phyloP scores from a whole-genome alignment of 92 coral and sea anemone species.

The Porites lobata region DNA sequence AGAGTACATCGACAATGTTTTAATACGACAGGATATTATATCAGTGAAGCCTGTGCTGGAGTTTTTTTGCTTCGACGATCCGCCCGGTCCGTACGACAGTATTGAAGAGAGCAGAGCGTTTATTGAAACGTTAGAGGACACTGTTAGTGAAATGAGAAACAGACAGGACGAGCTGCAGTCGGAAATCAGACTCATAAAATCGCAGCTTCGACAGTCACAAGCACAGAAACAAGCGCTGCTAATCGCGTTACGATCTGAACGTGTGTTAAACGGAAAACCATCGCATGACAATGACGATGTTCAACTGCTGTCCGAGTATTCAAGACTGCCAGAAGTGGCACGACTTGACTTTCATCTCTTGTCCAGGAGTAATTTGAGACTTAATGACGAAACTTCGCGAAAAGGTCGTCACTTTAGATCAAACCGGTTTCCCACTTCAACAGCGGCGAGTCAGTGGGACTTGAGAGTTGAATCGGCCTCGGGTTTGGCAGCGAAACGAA shows the following conservation, averaged over 20 bases:
- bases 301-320: constrained; percentile 86
- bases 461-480: constrained; percentile 62
- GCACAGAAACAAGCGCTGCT: constrained; percentile 93
- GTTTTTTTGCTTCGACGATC: constrained; percentile 91
- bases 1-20: constrained; percentile 79
- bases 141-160: constrained; percentile 72
- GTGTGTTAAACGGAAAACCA: constrained; percentile 91
- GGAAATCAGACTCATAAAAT: constrained; percentile 77
- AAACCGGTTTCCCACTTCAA: constrained; percentile 67
- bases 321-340: constrained; percentile 87
- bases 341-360: constrained; percentile 78
- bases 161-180: constrained; percentile 72
- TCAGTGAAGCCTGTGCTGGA: constrained; percentile 78
- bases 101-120: constrained; percentile 89
- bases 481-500: constrained; percentile 36
- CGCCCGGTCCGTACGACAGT: constrained; percentile 92
- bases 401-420: constrained; percentile 31
- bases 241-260: constrained; percentile 91
- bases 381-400: constrained; percentile 47
- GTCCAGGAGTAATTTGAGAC: constrained; percentile 54
- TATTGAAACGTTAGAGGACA: constrained; percentile 83
- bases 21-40: constrained; percentile 57
- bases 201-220: constrained; percentile 89
- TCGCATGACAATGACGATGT: constrained; percentile 85
- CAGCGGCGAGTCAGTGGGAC: constrained; percentile 88